A percentile compares a stretch with the other conserved stretches of the same genome.
phyloP scores from a whole-genome alignment of 2,888 invertebrate genomes.

The Conomelus anceps region DNA sequence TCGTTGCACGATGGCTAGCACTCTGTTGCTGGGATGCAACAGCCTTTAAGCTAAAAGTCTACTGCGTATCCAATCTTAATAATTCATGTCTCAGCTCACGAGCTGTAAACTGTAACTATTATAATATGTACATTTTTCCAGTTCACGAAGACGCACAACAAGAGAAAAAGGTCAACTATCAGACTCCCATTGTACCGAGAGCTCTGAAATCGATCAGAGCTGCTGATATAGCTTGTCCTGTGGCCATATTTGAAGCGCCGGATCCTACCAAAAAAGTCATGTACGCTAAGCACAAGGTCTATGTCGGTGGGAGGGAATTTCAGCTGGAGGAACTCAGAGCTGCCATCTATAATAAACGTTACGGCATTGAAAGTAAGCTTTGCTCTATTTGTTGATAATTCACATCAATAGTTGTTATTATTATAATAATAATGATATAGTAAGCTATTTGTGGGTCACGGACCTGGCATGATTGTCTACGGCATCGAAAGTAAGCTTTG shows the following conservation, averaged over 20 bases:
- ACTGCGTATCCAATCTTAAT: too few species aligned
- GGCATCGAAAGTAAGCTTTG: too few species aligned
- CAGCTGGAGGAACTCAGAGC: constrained; percentile 46
- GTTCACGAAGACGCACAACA: constrained; percentile 57
- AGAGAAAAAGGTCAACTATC: not conserved
- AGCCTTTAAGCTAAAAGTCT: too few species aligned
- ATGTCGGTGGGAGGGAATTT: constrained; percentile 46
- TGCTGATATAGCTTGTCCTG: constrained; percentile 49
- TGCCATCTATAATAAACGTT: constrained; percentile 38
- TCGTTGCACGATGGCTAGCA: too few species aligned
- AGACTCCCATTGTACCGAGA: constrained; percentile 18
- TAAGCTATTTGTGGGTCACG: too few species aligned
- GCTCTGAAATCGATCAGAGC: constrained; percentile 43
- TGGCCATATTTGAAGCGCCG: constrained; percentile 55
- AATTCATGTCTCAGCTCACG: too few species aligned
- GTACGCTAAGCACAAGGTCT: constrained; percentile 63
- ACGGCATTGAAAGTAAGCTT: constrained; percentile 38
- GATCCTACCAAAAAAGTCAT: constrained; percentile 56
- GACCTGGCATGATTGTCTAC: too few species aligned
- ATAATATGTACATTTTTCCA: constrained; percentile 38
- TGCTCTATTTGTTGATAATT: too few species aligned
- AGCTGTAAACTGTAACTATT: too few species aligned
- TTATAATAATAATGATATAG: too few species aligned
- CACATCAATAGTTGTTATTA: too few species aligned
- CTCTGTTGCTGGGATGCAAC: too few species aligned